Evolutionary conservation across 2,888 invertebrate genomes (phyloP).

Genomic region (Amblyteles armatorius): DNA sequence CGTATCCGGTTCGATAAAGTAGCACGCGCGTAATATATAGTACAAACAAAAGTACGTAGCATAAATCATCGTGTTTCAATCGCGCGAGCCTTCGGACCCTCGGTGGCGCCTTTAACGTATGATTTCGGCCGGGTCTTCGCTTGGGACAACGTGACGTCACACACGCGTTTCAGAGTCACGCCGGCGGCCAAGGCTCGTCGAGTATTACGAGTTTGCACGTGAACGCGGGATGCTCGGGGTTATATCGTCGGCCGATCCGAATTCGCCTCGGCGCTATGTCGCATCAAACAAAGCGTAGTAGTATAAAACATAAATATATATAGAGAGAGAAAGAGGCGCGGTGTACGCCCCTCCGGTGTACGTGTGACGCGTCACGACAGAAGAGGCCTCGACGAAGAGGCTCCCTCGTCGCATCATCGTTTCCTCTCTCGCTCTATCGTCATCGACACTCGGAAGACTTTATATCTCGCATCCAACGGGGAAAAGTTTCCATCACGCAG

Average conservation of each 20-base stretch:
- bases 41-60: conserved; percentile 7
- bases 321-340: conserved; percentile 41
- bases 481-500: conserved; percentile 78
- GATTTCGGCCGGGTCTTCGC: conserved; percentile 51
- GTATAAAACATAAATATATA: conserved; percentile 25
- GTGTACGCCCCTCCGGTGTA: conserved; percentile 41
- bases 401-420: conserved; percentile 2
- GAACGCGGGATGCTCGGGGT: conserved; percentile 72
- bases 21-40: background rate
- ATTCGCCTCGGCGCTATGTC: conserved; percentile 60
- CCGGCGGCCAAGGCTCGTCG: conserved; percentile 44
- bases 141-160: conserved; percentile 55
- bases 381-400: conserved; percentile 22
- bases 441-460: conserved; percentile 59
- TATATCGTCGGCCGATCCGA: conserved; percentile 57
- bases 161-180: conserved; percentile 53
- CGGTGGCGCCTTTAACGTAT: background rate
- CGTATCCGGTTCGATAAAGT: background rate
- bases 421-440: conserved; percentile 51
- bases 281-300: conserved; percentile 25
- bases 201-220: conserved; percentile 70
- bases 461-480: conserved; percentile 62
- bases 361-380: conserved; percentile 42
- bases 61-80: background rate
- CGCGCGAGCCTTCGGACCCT: background rate